These are phyloP conservation scores for Clavelina lepadiformis DNA, from an alignment of 23 tunicate species.

Conservation along the genomic window DNA sequence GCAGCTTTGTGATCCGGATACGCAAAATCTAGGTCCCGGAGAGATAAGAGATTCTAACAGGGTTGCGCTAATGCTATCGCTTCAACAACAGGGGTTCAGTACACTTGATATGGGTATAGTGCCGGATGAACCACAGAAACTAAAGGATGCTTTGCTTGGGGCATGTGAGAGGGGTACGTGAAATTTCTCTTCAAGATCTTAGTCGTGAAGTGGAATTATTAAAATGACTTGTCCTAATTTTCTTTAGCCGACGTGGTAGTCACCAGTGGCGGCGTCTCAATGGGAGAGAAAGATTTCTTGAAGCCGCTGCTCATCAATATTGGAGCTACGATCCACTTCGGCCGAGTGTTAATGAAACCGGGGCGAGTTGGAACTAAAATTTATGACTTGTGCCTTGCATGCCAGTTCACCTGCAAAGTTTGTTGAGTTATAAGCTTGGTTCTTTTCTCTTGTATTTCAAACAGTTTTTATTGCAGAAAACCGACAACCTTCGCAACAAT, in stretches of 20 bases:
- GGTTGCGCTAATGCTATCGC: constrained; percentile 32
- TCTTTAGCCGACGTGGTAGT: constrained; percentile 82
- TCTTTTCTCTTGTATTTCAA: neutral
- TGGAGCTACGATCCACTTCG: constrained; percentile 90
- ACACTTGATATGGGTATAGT: constrained; percentile 79
- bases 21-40: constrained; percentile 49
- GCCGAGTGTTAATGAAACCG: constrained; percentile 96
- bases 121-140: constrained; percentile 65
- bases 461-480: constrained; percentile 44
- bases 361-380: constrained; percentile 40
- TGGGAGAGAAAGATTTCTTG: constrained; percentile 97
- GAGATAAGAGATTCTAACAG: constrained; percentile 94
- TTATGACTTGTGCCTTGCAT: neutral
- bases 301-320: constrained; percentile 43
- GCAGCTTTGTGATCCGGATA: constrained; percentile 66
- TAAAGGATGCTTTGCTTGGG: constrained; percentile 29
- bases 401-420: neutral
- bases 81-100: constrained; percentile 52
- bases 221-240: neutral
- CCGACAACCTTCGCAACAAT: constrained; percentile 95
- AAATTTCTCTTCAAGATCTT: neutral
- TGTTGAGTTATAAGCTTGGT: neutral
- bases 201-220: neutral
- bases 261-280: constrained; percentile 93
- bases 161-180: constrained; percentile 50